A percentile compares a stretch with the other conserved stretches of the same genome.
These are phyloP conservation scores for Chloroceryle inda DNA, from an alignment of 2,797 vertebrate species.

Conservation along the genomic window DNA sequence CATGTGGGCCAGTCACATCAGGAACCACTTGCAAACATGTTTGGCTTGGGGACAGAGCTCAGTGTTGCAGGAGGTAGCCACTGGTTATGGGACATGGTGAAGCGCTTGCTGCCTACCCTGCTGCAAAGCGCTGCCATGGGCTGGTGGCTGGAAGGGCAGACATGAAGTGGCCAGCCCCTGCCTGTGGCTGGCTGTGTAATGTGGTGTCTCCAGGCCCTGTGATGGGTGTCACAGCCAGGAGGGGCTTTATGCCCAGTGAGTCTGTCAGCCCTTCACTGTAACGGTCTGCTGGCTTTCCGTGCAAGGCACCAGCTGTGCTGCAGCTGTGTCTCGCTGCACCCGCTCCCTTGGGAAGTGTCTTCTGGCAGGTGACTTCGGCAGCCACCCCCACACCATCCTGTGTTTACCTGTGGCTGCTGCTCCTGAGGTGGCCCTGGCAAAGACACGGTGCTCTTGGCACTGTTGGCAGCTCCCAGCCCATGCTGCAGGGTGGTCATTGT, in stretches of 20 bases:
- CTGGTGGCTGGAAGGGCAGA: not conserved
- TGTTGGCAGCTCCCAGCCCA: rapidly evolving
- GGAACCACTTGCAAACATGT: not conserved
- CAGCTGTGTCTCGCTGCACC: not conserved
- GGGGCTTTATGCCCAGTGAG: rapidly evolving
- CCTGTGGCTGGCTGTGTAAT: no score
- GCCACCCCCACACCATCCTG: not conserved
- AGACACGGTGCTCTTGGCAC: rapidly evolving
- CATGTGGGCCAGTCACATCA: rapidly evolving
- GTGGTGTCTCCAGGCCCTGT: rapidly evolving
- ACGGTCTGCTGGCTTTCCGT: not conserved
- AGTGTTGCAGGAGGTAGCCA: not conserved
- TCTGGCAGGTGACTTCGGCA: not conserved
- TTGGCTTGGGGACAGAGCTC: not conserved
- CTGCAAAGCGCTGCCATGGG: rapidly evolving
- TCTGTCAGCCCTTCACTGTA: not conserved
- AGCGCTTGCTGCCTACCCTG: not conserved
- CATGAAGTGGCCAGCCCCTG: not conserved
- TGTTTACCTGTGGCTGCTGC: rapidly evolving
- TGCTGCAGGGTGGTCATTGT: not conserved
- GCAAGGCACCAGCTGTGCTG: not conserved
- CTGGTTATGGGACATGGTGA: rapidly evolving
- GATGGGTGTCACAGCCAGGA: not conserved
- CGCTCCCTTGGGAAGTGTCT: not conserved
- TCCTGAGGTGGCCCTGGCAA: not conserved